Percentiles rank a stretch among this genome's conserved stretches.
These are phyloP conservation scores for Aethina tumida DNA, from an alignment of 1,140 invertebrate genomes.

Conservation along the genomic window DNA sequence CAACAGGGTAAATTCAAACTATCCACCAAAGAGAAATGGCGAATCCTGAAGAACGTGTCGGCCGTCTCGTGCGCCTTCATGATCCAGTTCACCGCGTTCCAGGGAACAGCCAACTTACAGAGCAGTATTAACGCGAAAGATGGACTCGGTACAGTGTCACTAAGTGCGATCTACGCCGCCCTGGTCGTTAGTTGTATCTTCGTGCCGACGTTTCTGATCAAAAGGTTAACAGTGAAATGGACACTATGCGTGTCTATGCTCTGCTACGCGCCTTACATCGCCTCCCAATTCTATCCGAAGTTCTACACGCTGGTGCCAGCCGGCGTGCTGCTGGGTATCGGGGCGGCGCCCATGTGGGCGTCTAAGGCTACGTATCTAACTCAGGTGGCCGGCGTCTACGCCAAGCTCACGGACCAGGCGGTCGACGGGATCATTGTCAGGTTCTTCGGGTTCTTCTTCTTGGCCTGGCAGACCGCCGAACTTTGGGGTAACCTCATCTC, in stretches of 20 bases:
- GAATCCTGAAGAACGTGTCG: conserved; percentile 79
- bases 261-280: conserved; percentile 90
- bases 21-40: conserved; percentile 68
- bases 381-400: conserved; percentile 81
- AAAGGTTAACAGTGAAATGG: conserved; percentile 88
- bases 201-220: conserved; percentile 81
- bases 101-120: conserved; percentile 79
- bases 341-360: conserved; percentile 93
- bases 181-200: conserved; percentile 88
- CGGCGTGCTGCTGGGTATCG: conserved; percentile 78
- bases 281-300: conserved; percentile 80
- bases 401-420: conserved; percentile 74
- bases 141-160: conserved; percentile 71
- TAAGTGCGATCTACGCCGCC: conserved; percentile 80
- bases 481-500: conserved; percentile 94
- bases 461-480: conserved; percentile 91
- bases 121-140: conserved; percentile 77
- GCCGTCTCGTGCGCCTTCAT: conserved; percentile 81
- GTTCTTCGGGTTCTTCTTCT: conserved; percentile 98
- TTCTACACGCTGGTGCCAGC: conserved; percentile 89
- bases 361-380: conserved; percentile 94
- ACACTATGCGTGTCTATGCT: conserved; percentile 84
- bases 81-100: conserved; percentile 87
- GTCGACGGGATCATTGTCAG: conserved; percentile 84
- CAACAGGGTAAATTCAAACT: conserved; percentile 66